Conservation (phyloP, 1,140 invertebrate genomes). For the Aradophagus sp. region DNA sequence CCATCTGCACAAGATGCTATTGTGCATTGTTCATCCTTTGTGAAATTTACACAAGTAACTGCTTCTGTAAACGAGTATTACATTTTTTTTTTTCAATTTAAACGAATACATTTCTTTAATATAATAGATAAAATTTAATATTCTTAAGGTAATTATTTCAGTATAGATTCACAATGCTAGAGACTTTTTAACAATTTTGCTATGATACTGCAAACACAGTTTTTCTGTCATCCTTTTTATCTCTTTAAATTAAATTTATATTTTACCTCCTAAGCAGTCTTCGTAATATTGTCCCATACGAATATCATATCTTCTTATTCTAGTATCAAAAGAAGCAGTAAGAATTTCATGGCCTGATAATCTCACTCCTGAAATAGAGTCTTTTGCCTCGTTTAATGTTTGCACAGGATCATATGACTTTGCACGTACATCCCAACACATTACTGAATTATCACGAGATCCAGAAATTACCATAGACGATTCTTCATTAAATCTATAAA, state of each 20-base stretch:
- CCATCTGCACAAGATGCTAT: constrained; percentile 88
- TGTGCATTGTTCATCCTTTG: constrained; percentile 90
- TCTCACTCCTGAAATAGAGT: constrained; percentile 90
- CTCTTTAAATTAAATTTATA: too few relatives aligned
- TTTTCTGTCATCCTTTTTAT: too few relatives aligned
- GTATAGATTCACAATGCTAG: too few relatives aligned
- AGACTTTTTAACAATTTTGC: too few relatives aligned
- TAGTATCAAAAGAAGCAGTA: constrained; percentile 91
- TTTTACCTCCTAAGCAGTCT: constrained; percentile 91
- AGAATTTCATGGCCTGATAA: constrained; percentile 94
- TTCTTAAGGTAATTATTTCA: too few relatives aligned
- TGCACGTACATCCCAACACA: constrained; percentile 90
- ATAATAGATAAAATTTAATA: too few relatives aligned
- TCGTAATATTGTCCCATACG: constrained; percentile 85
- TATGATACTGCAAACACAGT: too few relatives aligned
- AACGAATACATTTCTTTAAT: too few relatives aligned
- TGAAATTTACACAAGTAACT: constrained; percentile 84
- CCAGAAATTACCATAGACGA: constrained; percentile 92
- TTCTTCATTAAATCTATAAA: constrained; percentile 90
- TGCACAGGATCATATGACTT: constrained; percentile 85
- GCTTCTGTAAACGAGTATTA: constrained; percentile 80
- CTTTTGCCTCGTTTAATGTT: constrained; percentile 91
- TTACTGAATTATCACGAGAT: constrained; percentile 92
- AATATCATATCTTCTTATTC: constrained; percentile 92
- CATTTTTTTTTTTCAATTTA: too few relatives aligned